phyloP scores from a whole-genome alignment of 2,888 invertebrate species.

The Oscheius sp. region DNA sequence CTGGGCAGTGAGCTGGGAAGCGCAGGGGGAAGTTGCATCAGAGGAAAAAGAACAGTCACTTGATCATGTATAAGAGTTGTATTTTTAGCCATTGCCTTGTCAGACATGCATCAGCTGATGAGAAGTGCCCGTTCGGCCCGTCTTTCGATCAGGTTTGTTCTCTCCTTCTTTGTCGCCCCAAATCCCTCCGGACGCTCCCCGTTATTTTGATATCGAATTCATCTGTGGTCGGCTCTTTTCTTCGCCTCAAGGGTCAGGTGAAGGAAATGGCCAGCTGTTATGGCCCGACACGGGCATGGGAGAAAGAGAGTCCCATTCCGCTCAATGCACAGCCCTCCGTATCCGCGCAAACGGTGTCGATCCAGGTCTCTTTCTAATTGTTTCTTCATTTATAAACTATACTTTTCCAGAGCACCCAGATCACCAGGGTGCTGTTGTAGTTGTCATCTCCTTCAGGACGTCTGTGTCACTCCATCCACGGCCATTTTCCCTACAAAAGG shows the following conservation, averaged over 20 bases:
- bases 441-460: slow-evolving; percentile 55
- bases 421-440: slow-evolving; percentile 54
- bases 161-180: neutral
- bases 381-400: neutral
- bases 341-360: slow-evolving; percentile 14
- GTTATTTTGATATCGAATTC: neutral
- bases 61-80: neutral
- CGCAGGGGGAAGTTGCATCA: neutral
- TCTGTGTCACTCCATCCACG: slow-evolving; percentile 48
- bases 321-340: slow-evolving; percentile 12
- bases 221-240: neutral
- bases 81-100: slow-evolving; percentile 53
- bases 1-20: neutral
- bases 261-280: slow-evolving; percentile 18
- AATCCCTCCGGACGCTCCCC: neutral
- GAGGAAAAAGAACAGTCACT: neutral
- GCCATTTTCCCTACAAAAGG: slow-evolving; percentile 52
- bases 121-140: slow-evolving; percentile 48
- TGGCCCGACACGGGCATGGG: neutral
- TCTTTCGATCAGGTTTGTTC: slow-evolving; percentile 43
- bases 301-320: neutral
- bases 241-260: neutral
- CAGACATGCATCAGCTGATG: slow-evolving; percentile 60
- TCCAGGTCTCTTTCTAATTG: neutral
- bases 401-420: slow-evolving; percentile 47